phyloP scores from a whole-genome alignment of 1,140 invertebrate species.

The Pseudomyrmex gracilis region DNA sequence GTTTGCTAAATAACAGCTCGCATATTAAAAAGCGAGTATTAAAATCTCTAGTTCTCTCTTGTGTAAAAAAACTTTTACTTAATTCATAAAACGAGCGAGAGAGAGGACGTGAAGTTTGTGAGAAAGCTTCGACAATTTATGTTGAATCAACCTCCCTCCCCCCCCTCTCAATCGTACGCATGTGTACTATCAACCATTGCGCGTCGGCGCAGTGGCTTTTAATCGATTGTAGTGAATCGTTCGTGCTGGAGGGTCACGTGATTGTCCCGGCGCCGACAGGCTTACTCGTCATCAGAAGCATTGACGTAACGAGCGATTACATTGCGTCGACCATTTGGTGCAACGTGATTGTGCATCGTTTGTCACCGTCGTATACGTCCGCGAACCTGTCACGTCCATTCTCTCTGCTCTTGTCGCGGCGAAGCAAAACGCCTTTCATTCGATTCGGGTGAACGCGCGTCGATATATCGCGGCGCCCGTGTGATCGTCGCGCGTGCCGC shows the following conservation, averaged over 20 bases:
- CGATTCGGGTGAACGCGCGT: constrained; percentile 7
- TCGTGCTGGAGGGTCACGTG: constrained; percentile 53
- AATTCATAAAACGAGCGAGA: no score
- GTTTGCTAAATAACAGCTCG: no score
- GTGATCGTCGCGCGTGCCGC: background rate
- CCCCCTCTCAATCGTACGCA: background rate
- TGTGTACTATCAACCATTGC: background rate
- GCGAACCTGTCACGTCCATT: background rate
- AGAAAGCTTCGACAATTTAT: no score
- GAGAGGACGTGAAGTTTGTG: no score
- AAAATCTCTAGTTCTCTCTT: no score
- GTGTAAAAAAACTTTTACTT: no score
- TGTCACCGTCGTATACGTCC: background rate
- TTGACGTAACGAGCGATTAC: constrained; percentile 25
- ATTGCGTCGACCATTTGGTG: background rate
- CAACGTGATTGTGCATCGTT: background rate
- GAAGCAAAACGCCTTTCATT: background rate
- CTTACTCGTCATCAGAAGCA: constrained; percentile 28
- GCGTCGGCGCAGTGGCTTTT: constrained; percentile 39
- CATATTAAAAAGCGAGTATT: no score
- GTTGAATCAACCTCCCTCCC: background rate
- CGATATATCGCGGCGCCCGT: background rate
- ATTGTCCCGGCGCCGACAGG: background rate
- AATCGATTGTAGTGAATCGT: constrained; percentile 57
- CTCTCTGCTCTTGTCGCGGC: background rate